These are phyloP conservation scores for Callipepla californica DNA, from an alignment of 2,113 vertebrate species.

Conservation along the genomic window DNA sequence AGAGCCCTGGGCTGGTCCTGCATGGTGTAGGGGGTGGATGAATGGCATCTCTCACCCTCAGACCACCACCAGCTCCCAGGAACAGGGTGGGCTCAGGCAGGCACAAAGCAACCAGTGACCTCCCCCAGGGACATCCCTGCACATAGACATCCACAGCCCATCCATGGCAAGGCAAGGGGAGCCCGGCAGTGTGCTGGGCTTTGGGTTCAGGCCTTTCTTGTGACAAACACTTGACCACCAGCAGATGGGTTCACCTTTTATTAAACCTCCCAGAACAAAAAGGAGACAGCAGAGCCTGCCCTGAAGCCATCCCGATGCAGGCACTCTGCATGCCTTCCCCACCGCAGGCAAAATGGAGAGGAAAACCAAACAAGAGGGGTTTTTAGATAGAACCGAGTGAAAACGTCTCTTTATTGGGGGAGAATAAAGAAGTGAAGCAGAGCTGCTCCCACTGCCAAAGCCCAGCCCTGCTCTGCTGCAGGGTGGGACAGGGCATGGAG, in stretches of 20 bases:
- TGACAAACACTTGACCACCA: not conserved
- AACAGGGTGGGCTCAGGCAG: not conserved
- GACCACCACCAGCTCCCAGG: not conserved
- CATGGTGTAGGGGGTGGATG: not conserved
- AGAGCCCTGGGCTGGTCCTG: not conserved
- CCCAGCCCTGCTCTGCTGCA: not conserved
- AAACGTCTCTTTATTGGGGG: not conserved
- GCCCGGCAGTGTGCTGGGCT: rapidly evolving
- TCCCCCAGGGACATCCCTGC: not conserved
- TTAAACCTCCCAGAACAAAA: slow-evolving; percentile 50
- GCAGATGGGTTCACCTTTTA: slow-evolving; percentile 48
- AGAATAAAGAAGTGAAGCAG: not conserved
- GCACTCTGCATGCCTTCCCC: not conserved
- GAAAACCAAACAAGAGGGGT: not conserved
- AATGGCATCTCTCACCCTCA: not conserved
- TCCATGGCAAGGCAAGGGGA: rapidly evolving
- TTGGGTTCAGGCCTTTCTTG: rapidly evolving
- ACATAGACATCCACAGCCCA: not conserved
- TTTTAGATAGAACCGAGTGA: not conserved
- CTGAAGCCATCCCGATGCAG: not conserved
- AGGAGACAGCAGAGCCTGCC: slow-evolving; percentile 7
- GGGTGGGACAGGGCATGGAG: rapidly evolving
- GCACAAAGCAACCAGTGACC: not conserved
- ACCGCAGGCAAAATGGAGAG: not conserved
- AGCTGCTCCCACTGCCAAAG: not conserved